Evolutionary conservation across 2,888 invertebrate species (phyloP).

Genomic region (Luperina testacea): DNA sequence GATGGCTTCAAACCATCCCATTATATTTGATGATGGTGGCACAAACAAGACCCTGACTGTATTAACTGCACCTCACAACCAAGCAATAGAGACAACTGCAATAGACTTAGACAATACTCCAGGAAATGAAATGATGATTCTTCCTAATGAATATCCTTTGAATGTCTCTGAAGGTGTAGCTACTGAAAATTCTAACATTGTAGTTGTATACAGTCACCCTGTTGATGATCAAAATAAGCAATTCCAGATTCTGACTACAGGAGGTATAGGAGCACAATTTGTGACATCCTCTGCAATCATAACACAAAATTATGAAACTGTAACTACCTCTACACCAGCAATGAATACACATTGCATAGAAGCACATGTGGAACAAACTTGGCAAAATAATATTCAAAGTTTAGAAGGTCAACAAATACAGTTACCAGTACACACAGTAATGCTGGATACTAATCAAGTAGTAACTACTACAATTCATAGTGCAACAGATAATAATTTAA

Average conservation of each 20-base stretch:
- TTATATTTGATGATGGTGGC: constrained; percentile 84
- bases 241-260: constrained; percentile 85
- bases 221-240: constrained; percentile 90
- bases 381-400: constrained; percentile 76
- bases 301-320: constrained; percentile 84
- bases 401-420: constrained; percentile 69
- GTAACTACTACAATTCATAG: constrained; percentile 60
- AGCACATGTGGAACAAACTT: constrained; percentile 77
- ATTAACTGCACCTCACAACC: constrained; percentile 77
- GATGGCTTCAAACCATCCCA: constrained; percentile 84
- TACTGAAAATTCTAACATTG: constrained; percentile 90
- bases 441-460: constrained; percentile 60
- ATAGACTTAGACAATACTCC: constrained; percentile 88
- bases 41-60: constrained; percentile 83
- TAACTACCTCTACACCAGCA: constrained; percentile 85
- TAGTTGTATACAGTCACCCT: constrained; percentile 91
- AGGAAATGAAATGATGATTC: constrained; percentile 91
- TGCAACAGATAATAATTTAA: constrained; percentile 59
- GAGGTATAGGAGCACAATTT: constrained; percentile 82
- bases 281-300: constrained; percentile 83
- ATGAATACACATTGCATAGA: constrained; percentile 83
- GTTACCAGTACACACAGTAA: constrained; percentile 63
- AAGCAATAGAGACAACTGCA: constrained; percentile 73
- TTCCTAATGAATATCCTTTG: constrained; percentile 90
- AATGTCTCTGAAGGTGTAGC: constrained; percentile 88